These are phyloP conservation scores for Arctocebus calabarensis DNA, from an alignment of 2,797 vertebrate species.

Conservation along the genomic window DNA sequence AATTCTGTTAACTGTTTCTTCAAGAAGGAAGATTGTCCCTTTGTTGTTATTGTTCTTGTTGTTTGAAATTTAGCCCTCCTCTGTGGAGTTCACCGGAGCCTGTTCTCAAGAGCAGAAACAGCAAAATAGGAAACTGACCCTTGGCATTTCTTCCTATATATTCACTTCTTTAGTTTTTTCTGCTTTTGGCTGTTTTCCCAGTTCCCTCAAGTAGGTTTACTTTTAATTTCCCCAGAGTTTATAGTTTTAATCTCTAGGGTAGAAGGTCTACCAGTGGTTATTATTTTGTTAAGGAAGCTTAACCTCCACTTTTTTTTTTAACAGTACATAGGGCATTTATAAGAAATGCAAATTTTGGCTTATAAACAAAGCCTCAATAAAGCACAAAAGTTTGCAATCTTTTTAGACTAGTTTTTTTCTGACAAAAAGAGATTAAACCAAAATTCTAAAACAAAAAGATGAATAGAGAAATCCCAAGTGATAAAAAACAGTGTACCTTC, in stretches of 20 bases:
- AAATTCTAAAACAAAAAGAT: neutral
- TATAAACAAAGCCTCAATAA: neutral
- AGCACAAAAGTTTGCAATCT: neutral
- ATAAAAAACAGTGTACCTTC: neutral
- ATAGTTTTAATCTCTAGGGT: neutral
- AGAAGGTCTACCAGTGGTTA: neutral
- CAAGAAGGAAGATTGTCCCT: neutral
- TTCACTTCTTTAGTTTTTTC: neutral
- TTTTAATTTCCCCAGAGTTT: neutral
- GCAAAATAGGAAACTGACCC: neutral
- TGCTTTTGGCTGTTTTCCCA: neutral
- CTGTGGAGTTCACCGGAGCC: neutral
- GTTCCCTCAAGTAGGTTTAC: neutral
- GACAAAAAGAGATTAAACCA: neutral
- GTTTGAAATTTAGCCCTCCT: neutral
- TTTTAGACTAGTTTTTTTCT: slow-evolving; percentile 32
- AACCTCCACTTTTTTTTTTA: neutral
- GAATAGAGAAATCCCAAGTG: neutral
- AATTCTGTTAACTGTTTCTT: neutral
- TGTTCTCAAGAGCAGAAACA: neutral
- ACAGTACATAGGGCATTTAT: neutral
- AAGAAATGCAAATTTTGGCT: neutral
- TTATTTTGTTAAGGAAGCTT: neutral
- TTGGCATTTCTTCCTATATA: neutral
- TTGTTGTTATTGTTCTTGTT: neutral